phyloP scores from a whole-genome alignment of 2,888 invertebrate species.

The Saturnia japonica region DNA sequence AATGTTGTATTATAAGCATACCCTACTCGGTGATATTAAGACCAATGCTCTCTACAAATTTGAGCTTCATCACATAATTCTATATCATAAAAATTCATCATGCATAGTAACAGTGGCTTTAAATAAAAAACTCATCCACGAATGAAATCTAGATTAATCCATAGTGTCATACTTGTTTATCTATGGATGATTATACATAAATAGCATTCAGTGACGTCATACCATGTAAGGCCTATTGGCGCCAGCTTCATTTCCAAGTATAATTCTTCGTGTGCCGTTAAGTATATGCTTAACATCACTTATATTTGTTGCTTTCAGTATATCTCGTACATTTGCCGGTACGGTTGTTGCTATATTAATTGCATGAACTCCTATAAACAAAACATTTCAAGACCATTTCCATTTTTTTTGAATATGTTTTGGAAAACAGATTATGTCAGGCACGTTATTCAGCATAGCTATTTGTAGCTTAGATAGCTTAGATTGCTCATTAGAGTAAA shows the following conservation, averaged over 20 bases:
- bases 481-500: neutral
- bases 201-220: slow-evolving; percentile 21
- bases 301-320: slow-evolving; percentile 47
- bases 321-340: slow-evolving; percentile 43
- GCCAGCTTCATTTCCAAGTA: slow-evolving; percentile 46
- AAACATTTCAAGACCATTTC: neutral
- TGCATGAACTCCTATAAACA: slow-evolving; percentile 26
- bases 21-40: neutral
- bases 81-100: neutral
- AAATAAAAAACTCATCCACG: too few relatives aligned
- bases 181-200: neutral
- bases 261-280: slow-evolving; percentile 57
- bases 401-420: neutral
- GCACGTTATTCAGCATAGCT: neutral
- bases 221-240: slow-evolving; percentile 64
- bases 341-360: slow-evolving; percentile 47
- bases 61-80: neutral
- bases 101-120: too few relatives aligned
- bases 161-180: neutral
- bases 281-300: slow-evolving; percentile 41
- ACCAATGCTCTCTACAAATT: neutral
- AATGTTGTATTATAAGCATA: neutral
- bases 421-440: neutral
- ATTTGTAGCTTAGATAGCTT: neutral
- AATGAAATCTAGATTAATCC: neutral